phyloP scores from a whole-genome alignment of 1,140 invertebrate genomes.

The Hylaeus anthracinus region DNA sequence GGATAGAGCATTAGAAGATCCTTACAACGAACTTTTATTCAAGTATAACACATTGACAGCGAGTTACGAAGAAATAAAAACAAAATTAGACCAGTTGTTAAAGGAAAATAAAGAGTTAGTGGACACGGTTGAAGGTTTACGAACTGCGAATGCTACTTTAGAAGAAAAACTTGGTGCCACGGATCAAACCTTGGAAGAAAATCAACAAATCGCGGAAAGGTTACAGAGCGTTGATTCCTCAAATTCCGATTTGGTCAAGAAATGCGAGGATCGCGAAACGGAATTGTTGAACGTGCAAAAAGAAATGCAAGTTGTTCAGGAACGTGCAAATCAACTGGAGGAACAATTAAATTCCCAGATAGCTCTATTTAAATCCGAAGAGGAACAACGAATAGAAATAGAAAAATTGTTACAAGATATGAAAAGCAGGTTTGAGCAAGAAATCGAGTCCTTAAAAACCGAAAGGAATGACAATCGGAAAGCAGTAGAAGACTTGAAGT shows the following conservation, averaged over 20 bases:
- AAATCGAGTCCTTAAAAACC: slow-evolving; percentile 52
- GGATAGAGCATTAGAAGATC: slow-evolving; percentile 54
- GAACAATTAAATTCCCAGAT: slow-evolving; percentile 13
- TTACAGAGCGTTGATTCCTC: slow-evolving; percentile 21
- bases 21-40: slow-evolving; percentile 66
- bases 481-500: slow-evolving; percentile 60
- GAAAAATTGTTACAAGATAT: slow-evolving; percentile 42
- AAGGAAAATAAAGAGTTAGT: slow-evolving; percentile 83
- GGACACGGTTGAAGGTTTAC: slow-evolving; percentile 78
- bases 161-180: slow-evolving; percentile 71
- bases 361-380: slow-evolving; percentile 34
- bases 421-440: slow-evolving; percentile 50
- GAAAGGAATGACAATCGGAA: slow-evolving; percentile 34
- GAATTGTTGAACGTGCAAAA: slow-evolving; percentile 40
- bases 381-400: slow-evolving; percentile 25
- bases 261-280: slow-evolving; percentile 52
- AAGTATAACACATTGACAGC: slow-evolving; percentile 78
- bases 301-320: slow-evolving; percentile 51
- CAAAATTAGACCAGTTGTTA: slow-evolving; percentile 80
- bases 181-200: slow-evolving; percentile 69
- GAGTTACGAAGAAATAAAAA: slow-evolving; percentile 82
- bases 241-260: slow-evolving; percentile 43
- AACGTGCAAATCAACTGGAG: slow-evolving; percentile 24
- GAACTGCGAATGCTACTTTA: slow-evolving; percentile 75
- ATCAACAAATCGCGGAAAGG: background rate